A percentile compares a stretch with the other conserved stretches of the same genome.
Conservation (phyloP, 1,140 invertebrate genomes). For the Piezodorus guildinii region DNA sequence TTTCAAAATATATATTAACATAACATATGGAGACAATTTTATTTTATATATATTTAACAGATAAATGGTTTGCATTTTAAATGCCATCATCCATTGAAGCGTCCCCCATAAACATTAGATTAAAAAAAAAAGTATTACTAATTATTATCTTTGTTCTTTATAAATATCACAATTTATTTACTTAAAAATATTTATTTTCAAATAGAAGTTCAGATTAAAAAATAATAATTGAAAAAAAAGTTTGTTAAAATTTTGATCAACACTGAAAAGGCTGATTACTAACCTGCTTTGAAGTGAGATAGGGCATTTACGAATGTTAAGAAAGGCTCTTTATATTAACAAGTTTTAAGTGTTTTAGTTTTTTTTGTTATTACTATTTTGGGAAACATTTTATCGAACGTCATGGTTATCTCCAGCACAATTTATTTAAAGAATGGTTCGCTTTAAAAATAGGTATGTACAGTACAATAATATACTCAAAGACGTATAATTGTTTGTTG, state of each 20-base stretch:
- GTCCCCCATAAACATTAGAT: no score
- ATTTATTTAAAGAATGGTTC: slow-evolving; percentile 2
- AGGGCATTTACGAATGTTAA: slow-evolving; percentile 5
- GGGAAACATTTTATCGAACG: background rate
- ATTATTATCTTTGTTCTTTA: no score
- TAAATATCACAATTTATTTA: no score
- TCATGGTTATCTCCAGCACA: no score
- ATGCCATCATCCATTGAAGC: no score
- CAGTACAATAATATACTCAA: slow-evolving; percentile 2
- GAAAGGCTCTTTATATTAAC: background rate
- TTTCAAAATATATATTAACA: no score
- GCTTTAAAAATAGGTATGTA: slow-evolving; percentile 16
- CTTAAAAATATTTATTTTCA: no score
- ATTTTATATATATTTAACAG: no score
- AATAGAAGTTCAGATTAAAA: no score
- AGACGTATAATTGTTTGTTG: slow-evolving; percentile 15
- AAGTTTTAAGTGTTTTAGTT: slow-evolving; percentile 2
- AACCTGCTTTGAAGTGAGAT: background rate
- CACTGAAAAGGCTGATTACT: slow-evolving; percentile 1
- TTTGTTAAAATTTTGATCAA: background rate
- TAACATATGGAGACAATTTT: no score
- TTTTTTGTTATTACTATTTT: background rate
- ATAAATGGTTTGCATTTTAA: no score
- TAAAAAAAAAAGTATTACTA: no score
- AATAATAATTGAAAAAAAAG: background rate